A percentile compares a stretch with the other conserved stretches of the same genome.
phyloP scores from a whole-genome alignment of 2,113 vertebrate genomes.

The Cranoglanis bouderius region DNA sequence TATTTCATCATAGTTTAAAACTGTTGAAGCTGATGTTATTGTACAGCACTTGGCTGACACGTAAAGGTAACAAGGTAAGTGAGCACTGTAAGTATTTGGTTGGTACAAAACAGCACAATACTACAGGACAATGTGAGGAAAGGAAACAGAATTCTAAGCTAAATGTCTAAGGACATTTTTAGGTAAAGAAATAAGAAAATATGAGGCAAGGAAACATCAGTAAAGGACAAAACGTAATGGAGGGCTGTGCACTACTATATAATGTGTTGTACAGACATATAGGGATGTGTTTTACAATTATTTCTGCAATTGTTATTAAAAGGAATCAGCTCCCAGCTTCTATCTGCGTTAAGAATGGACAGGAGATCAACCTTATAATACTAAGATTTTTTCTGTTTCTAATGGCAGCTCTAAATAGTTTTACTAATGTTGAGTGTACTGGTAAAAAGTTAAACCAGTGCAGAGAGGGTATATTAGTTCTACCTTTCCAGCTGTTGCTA shows the following conservation, averaged over 20 bases:
- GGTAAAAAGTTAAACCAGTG: background rate
- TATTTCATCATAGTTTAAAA: background rate
- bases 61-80: background rate
- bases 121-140: background rate
- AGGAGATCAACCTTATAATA: background rate
- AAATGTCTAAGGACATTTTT: background rate
- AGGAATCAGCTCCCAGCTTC: background rate
- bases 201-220: background rate
- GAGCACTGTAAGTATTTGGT: background rate
- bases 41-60: background rate
- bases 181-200: background rate
- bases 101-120: background rate
- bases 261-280: background rate
- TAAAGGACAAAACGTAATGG: background rate
- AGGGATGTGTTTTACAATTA: background rate
- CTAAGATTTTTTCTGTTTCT: background rate
- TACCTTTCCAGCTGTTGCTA: background rate
- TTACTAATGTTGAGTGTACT: background rate
- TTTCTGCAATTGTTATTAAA: background rate
- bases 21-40: background rate
- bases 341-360: background rate
- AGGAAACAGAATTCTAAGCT: too few species aligned
- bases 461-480: background rate
- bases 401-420: background rate
- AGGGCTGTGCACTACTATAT: background rate